Conservation (phyloP, 2,113 vertebrate species). For the Narcine bancroftii region DNA sequence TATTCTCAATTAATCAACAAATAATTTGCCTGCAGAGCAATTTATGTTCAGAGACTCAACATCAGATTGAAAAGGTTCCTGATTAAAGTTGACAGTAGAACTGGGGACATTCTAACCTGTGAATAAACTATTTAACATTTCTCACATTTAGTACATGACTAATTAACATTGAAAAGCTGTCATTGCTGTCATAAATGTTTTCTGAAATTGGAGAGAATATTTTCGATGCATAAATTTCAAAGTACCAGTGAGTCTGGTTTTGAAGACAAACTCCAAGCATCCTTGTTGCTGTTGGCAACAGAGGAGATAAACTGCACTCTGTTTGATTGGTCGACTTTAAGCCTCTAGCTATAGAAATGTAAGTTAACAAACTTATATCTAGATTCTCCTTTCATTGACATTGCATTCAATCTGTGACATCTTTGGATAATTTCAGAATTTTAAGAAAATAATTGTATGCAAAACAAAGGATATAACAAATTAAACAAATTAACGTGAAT, state of each 20-base stretch:
- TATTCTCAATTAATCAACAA: constrained; percentile 30
- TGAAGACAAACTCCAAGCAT: constrained; percentile 23
- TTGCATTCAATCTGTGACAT: neutral
- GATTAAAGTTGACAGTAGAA: constrained; percentile 34
- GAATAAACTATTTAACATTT: constrained; percentile 37
- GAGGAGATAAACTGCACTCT: constrained; percentile 11
- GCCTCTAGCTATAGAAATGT: neutral
- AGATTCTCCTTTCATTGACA: neutral
- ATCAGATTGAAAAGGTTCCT: constrained; percentile 30
- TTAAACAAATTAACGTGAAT: neutral
- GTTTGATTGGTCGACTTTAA: neutral
- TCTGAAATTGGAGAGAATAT: constrained; percentile 35
- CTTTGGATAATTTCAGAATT: neutral
- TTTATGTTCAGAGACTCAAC: neutral
- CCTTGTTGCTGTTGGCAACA: constrained; percentile 36
- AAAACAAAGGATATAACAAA: neutral
- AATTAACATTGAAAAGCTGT: constrained; percentile 37
- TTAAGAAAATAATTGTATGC: neutral
- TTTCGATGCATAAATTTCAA: constrained; percentile 36
- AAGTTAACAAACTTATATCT: neutral
- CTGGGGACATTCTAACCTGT: constrained; percentile 25
- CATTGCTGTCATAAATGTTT: constrained; percentile 35
- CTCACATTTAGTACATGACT: constrained; percentile 34
- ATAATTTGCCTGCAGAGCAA: constrained; percentile 32
- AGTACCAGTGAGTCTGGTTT: neutral